Conservation (phyloP, 2,888 invertebrate genomes). For the Agrochola circellaris region DNA sequence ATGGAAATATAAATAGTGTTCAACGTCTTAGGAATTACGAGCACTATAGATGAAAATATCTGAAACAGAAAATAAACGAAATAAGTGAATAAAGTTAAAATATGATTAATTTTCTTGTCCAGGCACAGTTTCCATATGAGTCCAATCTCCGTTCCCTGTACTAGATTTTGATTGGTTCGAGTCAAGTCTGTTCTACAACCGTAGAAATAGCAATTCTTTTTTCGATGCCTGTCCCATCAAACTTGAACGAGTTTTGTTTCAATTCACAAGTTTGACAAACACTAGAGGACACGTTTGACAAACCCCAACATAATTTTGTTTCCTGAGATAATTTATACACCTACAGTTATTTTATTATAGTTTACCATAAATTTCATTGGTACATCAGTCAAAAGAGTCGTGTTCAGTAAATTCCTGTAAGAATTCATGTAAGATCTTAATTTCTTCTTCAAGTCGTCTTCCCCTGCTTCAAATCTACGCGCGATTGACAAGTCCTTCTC, state of each 20-base stretch:
- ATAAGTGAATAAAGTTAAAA: background rate
- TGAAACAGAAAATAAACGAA: background rate
- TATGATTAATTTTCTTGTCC: background rate
- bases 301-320: too few species aligned
- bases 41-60: constrained; percentile 9
- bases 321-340: too few species aligned
- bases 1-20: background rate
- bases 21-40: constrained; percentile 3
- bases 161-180: background rate
- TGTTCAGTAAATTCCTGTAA: too few species aligned
- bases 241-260: background rate
- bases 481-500: too few species aligned
- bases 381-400: too few species aligned
- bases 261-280: background rate
- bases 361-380: too few species aligned
- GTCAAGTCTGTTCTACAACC: background rate
- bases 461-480: too few species aligned
- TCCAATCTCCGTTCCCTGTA: too few species aligned
- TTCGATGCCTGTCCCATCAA: background rate
- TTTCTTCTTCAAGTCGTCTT: too few species aligned
- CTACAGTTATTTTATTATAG: too few species aligned
- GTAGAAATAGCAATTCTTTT: background rate
- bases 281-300: background rate
- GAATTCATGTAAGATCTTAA: too few species aligned
- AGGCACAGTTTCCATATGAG: background rate